Conservation (phyloP, 2,113 vertebrate genomes). For the Stigmatopora argus region DNA sequence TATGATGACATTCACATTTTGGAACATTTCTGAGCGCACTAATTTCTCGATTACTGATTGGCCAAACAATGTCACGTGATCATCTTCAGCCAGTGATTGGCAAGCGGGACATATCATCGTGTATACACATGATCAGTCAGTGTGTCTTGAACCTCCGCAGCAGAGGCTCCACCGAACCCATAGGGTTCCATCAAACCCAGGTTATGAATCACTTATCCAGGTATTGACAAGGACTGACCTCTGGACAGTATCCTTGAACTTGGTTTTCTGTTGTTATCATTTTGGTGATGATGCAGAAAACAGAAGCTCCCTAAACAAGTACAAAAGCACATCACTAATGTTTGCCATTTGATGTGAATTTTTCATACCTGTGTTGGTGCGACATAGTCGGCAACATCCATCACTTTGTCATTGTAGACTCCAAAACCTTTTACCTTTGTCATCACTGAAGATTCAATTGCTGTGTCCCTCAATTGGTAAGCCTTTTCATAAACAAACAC, state of each 20-base stretch:
- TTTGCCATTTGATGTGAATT: slow-evolving; percentile 39
- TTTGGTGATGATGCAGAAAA: slow-evolving; percentile 91
- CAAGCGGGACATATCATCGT: too few species aligned
- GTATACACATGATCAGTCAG: too few species aligned
- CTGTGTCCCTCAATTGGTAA: slow-evolving; percentile 84
- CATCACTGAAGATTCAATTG: slow-evolving; percentile 88
- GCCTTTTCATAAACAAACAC: slow-evolving; percentile 92
- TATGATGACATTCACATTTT: too few species aligned
- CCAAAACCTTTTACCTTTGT: slow-evolving; percentile 94
- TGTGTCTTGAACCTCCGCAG: too few species aligned
- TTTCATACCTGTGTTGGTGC: slow-evolving; percentile 81
- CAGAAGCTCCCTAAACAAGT: slow-evolving; percentile 78
- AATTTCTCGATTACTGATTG: too few species aligned
- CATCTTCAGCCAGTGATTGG: too few species aligned
- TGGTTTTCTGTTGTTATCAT: slow-evolving; percentile 86
- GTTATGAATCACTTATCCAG: background rate
- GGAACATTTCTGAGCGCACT: too few species aligned
- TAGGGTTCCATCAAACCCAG: too few species aligned
- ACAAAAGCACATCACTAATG: background rate
- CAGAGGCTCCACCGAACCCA: too few species aligned
- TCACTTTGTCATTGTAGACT: slow-evolving; percentile 76
- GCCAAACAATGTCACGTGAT: too few species aligned
- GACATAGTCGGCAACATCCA: slow-evolving; percentile 91
- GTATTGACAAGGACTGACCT: slow-evolving; percentile 67
- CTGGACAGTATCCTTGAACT: slow-evolving; percentile 81